Base-by-base conservation (phyloP, 2,113 vertebrate species). In the Eurypyga helias region DNA sequence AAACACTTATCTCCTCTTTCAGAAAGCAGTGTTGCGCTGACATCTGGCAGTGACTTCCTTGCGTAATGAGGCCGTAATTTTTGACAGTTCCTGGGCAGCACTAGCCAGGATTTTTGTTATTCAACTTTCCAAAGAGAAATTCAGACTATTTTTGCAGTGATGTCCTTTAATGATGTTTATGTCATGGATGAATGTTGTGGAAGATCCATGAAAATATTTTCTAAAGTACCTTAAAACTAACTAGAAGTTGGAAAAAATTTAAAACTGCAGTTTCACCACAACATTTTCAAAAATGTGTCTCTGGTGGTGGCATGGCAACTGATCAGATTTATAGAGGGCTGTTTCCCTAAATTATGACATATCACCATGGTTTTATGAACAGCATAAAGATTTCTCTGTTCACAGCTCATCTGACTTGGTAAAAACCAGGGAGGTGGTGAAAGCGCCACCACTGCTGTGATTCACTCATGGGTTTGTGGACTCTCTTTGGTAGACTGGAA, bases 1-100 rank as follows among this genome's bases (percentile, higher is more conserved):
- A 92, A 94, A 96, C 75, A 60, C 73, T 83, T 92, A 67, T 78
- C 78, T 80, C 57, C 24, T 71, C 94, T 89, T 92, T 90, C 89
- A 89, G 73, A 82, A 87, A 65, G 87, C 77, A 87, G 17, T 69
- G 77, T 33, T 85, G 73, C 73, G 58, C 81, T 95, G 84, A 85
- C 84, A 95, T 89, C 92, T 96, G 93, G 87, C 93, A 95, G 57
- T 46, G 78, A 60, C 61, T 92, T 67, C 61, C 48, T 84, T 72
- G 80, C 70, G 85, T 92, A 97, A 97, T 10, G 62, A 91, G 62
- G 62, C 87, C 43, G 34, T 94, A 80, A 48, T 49, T 85, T 91
- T 80, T 91, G 72, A 72, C 55, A 83, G 11, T 93, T 95, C 28
- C 66, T 87, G 52, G 70, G 89, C 62, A 95, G 46, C n/a, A 7